Percentiles rank a stretch among this genome's conserved stretches.
These are phyloP conservation scores for Schlechtendalia chinensis DNA, from an alignment of 1,140 invertebrate genomes.

Conservation along the genomic window DNA sequence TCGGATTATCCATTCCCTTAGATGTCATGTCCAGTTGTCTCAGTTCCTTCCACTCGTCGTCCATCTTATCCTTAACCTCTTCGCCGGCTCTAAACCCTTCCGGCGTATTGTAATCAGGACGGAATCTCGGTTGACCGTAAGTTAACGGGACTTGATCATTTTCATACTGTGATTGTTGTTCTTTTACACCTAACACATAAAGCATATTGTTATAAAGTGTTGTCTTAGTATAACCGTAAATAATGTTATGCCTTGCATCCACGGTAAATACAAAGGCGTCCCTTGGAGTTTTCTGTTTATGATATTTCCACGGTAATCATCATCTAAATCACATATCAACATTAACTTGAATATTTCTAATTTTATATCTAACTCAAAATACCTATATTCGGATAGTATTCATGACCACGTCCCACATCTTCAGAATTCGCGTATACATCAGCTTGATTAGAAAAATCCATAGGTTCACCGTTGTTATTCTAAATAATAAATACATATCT, in stretches of 20 bases:
- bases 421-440: constrained; percentile 4
- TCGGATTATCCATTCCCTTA: constrained; percentile 31
- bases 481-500: not conserved
- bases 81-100: constrained; percentile 59
- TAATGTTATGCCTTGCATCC: constrained; percentile 30
- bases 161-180: not conserved
- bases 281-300: constrained; percentile 38
- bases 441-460: not conserved
- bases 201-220: not conserved
- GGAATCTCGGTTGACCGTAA: constrained; percentile 53
- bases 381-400: constrained; percentile 15
- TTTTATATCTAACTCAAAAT: not conserved
- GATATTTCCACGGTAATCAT: constrained; percentile 24
- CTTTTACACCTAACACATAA: constrained; percentile 6
- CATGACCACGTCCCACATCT: not conserved
- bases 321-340: constrained; percentile 1
- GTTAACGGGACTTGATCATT: not conserved
- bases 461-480: not conserved
- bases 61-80: constrained; percentile 56
- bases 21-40: constrained; percentile 11
- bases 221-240: not conserved
- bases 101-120: constrained; percentile 59
- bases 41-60: constrained; percentile 36
- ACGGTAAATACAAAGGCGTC: constrained; percentile 32
- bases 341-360: not conserved